phyloP scores from a whole-genome alignment of 2,797 vertebrate genomes.

The Nyctalus aviator region DNA sequence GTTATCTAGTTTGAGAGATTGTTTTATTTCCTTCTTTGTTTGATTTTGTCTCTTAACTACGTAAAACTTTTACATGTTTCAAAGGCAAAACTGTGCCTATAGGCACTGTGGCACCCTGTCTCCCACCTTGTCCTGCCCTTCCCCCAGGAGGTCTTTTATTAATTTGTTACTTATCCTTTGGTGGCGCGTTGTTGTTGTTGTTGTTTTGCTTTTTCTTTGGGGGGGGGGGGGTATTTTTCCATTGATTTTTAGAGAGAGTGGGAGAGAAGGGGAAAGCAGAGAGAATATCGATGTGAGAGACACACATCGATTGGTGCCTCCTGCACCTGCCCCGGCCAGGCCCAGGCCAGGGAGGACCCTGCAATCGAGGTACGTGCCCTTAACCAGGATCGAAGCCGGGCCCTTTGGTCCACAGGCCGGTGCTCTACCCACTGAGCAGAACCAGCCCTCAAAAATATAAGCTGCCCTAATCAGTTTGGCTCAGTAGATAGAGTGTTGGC shows the following conservation, averaged over 20 bases:
- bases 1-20: conserved; percentile 41
- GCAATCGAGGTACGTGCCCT: not conserved
- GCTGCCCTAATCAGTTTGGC: too few relatives aligned
- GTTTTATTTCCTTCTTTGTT: conserved; percentile 26
- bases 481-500: too few relatives aligned
- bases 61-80: not conserved
- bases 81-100: not conserved
- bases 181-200: not conserved
- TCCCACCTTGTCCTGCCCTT: not conserved
- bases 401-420: not conserved
- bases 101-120: not conserved
- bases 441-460: not conserved
- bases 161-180: not conserved
- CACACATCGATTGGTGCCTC: not conserved
- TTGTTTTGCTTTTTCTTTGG: too few relatives aligned
- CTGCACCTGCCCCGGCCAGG: not conserved
- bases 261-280: not conserved
- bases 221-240: not conserved
- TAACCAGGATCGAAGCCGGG: not conserved
- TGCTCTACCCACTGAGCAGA: not conserved
- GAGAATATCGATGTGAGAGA: not conserved
- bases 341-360: not conserved
- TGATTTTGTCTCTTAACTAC: not conserved
- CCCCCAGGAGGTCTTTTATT: not conserved
- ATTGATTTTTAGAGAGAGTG: not conserved